Conservation (phyloP, 2,797 vertebrate genomes). For the Sarcoramphus papa region DNA sequence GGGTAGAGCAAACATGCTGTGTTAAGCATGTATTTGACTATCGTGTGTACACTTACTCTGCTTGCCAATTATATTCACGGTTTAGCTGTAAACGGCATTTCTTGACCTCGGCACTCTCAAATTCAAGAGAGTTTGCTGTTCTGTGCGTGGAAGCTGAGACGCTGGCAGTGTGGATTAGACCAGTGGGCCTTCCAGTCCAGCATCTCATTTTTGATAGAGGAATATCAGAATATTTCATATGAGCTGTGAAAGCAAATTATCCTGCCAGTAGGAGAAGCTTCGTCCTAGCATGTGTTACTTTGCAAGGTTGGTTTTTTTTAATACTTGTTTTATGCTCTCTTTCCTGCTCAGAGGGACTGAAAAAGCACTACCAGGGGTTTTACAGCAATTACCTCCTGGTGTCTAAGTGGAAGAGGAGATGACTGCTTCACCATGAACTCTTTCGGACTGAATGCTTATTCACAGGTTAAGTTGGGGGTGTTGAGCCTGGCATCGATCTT, state of each 20-base stretch:
- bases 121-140: neutral
- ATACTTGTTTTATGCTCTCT: neutral
- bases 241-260: neutral
- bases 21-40: neutral
- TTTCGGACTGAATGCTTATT: neutral
- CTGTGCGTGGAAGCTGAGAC: rapidly evolving
- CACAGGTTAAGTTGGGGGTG: neutral
- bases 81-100: neutral
- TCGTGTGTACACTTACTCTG: neutral
- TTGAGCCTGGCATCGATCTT: neutral
- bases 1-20: neutral
- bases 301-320: neutral
- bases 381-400: neutral
- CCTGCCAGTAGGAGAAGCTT: neutral
- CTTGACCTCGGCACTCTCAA: neutral
- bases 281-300: neutral
- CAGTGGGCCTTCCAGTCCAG: neutral
- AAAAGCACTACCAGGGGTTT: neutral
- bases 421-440: neutral
- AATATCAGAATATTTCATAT: neutral
- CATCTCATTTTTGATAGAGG: neutral
- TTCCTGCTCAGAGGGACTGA: neutral
- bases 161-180: neutral
- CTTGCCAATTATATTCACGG: neutral
- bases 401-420: neutral